These are phyloP conservation scores for Spodoptera picta DNA, from an alignment of 2,888 invertebrate species.

Conservation along the genomic window DNA sequence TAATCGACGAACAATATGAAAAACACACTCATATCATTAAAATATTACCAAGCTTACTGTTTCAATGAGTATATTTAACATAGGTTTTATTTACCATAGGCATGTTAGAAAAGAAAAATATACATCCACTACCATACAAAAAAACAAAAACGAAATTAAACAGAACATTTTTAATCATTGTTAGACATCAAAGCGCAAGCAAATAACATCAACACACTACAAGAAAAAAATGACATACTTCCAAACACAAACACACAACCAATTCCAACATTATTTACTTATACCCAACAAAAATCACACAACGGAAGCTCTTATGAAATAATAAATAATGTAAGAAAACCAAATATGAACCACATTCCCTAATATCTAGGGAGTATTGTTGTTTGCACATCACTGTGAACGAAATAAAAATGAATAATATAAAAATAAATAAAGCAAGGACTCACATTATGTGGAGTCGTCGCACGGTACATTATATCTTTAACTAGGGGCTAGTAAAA, in stretches of 20 bases:
- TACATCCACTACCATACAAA: too few species aligned
- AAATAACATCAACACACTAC: background rate
- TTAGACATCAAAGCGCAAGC: too few species aligned
- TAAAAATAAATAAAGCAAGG: conserved; percentile 71
- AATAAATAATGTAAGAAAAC: conserved; percentile 52
- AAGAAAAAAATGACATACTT: conserved; percentile 14
- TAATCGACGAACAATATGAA: too few species aligned
- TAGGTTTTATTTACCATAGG: too few species aligned
- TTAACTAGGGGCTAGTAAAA: conserved; percentile 56
- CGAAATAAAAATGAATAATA: conserved; percentile 67
- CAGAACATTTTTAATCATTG: background rate
- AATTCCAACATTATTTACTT: conserved; percentile 49
- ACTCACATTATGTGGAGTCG: conserved; percentile 71
- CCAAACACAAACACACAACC: conserved; percentile 39
- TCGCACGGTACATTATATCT: conserved; percentile 71
- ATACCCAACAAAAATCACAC: conserved; percentile 41
- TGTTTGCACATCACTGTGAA: conserved; percentile 61
- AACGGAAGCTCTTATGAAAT: conserved; percentile 52
- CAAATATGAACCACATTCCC: conserved; percentile 47
- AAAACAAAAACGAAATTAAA: background rate
- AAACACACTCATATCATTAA: too few species aligned
- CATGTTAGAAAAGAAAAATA: too few species aligned
- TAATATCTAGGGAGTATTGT: conserved; percentile 55
- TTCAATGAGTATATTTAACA: too few species aligned
- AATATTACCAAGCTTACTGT: too few species aligned